Evolutionary conservation across 2,888 invertebrate species (phyloP).

Genomic region (Gryllus longicercus): DNA sequence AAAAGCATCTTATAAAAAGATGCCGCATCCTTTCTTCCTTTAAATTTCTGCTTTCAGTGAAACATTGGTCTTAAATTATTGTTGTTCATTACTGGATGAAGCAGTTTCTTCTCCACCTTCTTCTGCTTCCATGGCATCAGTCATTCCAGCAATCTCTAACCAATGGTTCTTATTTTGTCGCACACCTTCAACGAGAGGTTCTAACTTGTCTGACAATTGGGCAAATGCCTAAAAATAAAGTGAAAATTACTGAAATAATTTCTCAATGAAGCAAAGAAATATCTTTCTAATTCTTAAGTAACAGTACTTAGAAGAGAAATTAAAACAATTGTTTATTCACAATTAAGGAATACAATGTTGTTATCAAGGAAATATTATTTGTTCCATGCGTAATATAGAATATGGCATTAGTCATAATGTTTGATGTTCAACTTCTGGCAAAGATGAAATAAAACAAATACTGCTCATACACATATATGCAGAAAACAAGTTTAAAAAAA

Average conservation of each 20-base stretch:
- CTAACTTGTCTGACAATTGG: slow-evolving; percentile 70
- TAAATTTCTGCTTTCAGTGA: neutral
- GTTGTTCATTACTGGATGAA: neutral
- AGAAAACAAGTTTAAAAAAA: too few relatives aligned
- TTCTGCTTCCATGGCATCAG: neutral
- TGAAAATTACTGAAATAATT: neutral
- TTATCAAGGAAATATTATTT: too few relatives aligned
- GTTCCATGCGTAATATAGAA: too few relatives aligned
- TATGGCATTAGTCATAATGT: too few relatives aligned
- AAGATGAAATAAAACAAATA: too few relatives aligned
- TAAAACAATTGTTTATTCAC: too few relatives aligned
- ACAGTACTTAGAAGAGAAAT: too few relatives aligned
- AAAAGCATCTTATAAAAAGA: neutral
- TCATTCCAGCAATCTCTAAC: slow-evolving; percentile 65
- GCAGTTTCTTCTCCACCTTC: neutral
- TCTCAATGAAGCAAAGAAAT: neutral
- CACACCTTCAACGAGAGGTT: slow-evolving; percentile 79
- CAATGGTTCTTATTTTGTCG: slow-evolving; percentile 78
- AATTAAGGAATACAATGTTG: too few relatives aligned
- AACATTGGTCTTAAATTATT: neutral
- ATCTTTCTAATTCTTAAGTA: too few relatives aligned
- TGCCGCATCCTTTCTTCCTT: neutral
- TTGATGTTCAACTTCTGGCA: too few relatives aligned
- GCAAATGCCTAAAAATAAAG: slow-evolving; percentile 68
- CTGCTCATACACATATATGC: too few relatives aligned